Evolutionary conservation across 2,113 vertebrate genomes (phyloP).

Genomic region (Bungarus multicinctus): DNA sequence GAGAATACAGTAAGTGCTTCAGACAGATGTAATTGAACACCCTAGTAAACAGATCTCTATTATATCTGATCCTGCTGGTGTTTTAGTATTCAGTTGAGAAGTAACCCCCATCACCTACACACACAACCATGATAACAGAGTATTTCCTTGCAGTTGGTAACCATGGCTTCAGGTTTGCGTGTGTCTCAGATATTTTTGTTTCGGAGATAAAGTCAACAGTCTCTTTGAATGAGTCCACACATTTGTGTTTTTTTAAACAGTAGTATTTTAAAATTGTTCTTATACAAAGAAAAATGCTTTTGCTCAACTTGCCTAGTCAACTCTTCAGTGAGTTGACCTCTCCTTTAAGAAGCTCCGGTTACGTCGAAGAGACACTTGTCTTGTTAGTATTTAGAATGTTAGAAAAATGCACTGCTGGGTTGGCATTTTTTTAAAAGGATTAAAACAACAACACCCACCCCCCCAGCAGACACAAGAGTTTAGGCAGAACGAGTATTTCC

Average conservation of each 20-base stretch:
- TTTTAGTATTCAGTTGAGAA: background rate
- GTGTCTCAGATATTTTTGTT: background rate
- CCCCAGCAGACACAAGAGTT: background rate
- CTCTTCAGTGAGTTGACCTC: background rate
- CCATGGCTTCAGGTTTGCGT: background rate
- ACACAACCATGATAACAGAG: background rate
- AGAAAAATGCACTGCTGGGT: background rate
- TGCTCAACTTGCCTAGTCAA: background rate
- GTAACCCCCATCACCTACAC: background rate
- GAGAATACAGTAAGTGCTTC: background rate
- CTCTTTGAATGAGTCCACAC: background rate
- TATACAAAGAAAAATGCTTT: background rate
- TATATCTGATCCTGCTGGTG: background rate
- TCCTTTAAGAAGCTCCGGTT: background rate
- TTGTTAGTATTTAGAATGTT: background rate
- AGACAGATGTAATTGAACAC: constrained; percentile 15
- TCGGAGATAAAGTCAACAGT: background rate
- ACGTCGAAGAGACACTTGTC: background rate
- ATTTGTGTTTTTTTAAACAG: background rate
- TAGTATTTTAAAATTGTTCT: background rate
- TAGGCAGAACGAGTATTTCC: background rate
- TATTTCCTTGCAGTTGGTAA: background rate
- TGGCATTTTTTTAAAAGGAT: background rate
- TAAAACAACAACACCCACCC: background rate
- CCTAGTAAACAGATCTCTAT: constrained; percentile 10